A percentile compares a stretch with the other conserved stretches of the same genome.
Evolutionary conservation across 2,797 vertebrate genomes (phyloP).

Genomic region (Enteromius mattozi): DNA sequence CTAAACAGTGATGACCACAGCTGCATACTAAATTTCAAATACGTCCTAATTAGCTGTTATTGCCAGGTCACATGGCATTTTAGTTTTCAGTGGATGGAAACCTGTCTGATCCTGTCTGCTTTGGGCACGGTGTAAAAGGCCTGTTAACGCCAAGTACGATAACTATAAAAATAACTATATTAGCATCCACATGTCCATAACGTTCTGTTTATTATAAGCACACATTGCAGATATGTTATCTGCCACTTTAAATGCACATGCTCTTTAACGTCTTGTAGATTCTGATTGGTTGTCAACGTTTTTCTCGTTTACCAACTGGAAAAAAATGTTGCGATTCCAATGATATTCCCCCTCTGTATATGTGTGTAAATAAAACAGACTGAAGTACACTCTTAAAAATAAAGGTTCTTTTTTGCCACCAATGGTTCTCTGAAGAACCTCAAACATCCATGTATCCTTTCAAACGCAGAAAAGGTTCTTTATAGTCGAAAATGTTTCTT

Average conservation of each 20-base stretch:
- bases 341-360: background rate
- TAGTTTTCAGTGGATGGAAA: background rate
- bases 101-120: background rate
- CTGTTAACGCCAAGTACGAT: background rate
- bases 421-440: no score
- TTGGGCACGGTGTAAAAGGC: constrained; percentile 1
- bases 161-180: background rate
- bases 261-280: background rate
- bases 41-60: background rate
- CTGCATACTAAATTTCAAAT: background rate
- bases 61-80: background rate
- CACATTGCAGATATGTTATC: background rate
- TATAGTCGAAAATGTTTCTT: background rate
- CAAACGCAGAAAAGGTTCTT: background rate
- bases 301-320: background rate
- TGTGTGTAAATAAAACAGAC: background rate
- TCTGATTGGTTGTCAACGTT: background rate
- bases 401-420: background rate
- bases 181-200: background rate
- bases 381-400: background rate
- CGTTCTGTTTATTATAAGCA: background rate
- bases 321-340: background rate
- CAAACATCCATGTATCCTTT: background rate
- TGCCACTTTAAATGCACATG: background rate
- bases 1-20: background rate